Evolutionary conservation across 1,140 invertebrate species (phyloP).

Genomic region (Leptopilina clavipes): DNA sequence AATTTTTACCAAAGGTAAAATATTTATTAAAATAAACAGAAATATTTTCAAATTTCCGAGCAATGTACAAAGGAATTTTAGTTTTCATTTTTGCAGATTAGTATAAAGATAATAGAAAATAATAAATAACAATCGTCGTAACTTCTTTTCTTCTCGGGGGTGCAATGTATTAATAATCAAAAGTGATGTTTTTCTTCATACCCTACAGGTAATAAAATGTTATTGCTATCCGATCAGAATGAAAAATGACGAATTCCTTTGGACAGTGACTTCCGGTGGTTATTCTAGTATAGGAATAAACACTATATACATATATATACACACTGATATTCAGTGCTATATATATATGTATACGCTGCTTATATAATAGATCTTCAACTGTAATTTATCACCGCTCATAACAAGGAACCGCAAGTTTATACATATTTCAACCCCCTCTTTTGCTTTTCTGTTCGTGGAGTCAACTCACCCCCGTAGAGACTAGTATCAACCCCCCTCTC

Average conservation of each 20-base stretch:
- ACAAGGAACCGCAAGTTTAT: slow-evolving; percentile 68
- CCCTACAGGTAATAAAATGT: not conserved
- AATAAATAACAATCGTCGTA: not conserved
- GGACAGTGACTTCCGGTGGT: slow-evolving; percentile 32
- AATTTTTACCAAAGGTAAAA: too few relatives aligned
- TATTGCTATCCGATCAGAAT: not conserved
- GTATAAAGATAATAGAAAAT: not conserved
- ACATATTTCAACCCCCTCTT: slow-evolving; percentile 64
- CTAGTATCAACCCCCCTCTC: slow-evolving; percentile 23
- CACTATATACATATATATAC: slow-evolving; percentile 30
- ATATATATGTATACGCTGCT: slow-evolving; percentile 52
- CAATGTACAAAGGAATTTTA: too few relatives aligned
- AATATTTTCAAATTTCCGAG: too few relatives aligned
- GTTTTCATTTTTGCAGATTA: too few relatives aligned
- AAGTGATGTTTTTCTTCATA: not conserved
- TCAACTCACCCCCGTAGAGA: slow-evolving; percentile 36
- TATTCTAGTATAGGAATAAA: slow-evolving; percentile 37
- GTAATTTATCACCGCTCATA: slow-evolving; percentile 69
- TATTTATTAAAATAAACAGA: too few relatives aligned
- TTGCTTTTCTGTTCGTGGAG: slow-evolving; percentile 40
- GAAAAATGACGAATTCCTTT: slow-evolving; percentile 19
- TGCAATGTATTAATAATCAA: too few relatives aligned
- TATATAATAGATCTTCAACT: slow-evolving; percentile 61
- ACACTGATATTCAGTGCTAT: slow-evolving; percentile 19
- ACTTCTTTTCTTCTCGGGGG: too few relatives aligned